Conservation (phyloP, 2,797 vertebrate species). For the Microctenopoma lineatum region DNA sequence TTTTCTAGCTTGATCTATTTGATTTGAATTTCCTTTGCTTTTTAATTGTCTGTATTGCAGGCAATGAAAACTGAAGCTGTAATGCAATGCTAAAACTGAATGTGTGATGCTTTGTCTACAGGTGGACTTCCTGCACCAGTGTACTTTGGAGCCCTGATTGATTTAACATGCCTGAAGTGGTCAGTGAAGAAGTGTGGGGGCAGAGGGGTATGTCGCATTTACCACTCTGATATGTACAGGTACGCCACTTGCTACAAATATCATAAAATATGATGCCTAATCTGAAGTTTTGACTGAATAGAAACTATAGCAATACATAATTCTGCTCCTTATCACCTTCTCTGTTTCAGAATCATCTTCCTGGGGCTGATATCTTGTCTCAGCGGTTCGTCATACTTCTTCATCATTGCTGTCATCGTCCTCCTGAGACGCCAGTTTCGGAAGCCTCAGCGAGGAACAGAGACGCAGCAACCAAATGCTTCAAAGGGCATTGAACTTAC, state of each 20-base stretch:
- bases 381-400: constrained; percentile 80
- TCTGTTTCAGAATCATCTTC: constrained; percentile 76
- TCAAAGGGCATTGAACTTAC: constrained; percentile 61
- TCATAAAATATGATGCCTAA: neutral
- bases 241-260: constrained; percentile 36
- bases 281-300: neutral
- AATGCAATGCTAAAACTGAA: neutral
- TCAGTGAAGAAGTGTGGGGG: constrained; percentile 84
- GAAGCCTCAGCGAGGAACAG: constrained; percentile 42
- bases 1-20: neutral
- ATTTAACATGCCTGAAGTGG: constrained; percentile 92
- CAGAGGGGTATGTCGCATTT: constrained; percentile 89
- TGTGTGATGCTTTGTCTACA: constrained; percentile 50
- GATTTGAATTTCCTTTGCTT: neutral
- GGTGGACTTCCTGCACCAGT: constrained; percentile 94
- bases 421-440: constrained; percentile 75
- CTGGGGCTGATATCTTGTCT: constrained; percentile 78
- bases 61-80: neutral
- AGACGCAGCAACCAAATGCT: constrained; percentile 1
- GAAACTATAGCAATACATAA: neutral
- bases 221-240: constrained; percentile 85
- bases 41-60: neutral
- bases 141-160: constrained; percentile 91
- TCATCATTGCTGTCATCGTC: constrained; percentile 78
- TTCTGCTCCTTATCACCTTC: neutral